A percentile compares a stretch with the other conserved stretches of the same genome.
phyloP scores from a whole-genome alignment of 2,113 vertebrate species.

The Prionailurus bengalensis region DNA sequence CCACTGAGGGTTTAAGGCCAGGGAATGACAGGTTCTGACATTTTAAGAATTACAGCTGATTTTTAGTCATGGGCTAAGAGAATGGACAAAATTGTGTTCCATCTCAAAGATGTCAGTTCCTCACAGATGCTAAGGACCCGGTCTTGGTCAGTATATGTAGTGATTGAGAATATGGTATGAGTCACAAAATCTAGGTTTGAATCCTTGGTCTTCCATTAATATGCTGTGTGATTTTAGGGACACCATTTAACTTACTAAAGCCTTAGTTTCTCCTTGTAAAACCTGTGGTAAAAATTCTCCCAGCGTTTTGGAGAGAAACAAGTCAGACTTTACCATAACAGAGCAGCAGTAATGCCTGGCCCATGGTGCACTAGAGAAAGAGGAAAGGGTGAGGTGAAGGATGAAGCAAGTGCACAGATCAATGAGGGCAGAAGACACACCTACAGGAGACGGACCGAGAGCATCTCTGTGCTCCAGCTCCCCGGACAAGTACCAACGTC shows the following conservation, averaged over 20 bases:
- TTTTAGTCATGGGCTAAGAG: neutral
- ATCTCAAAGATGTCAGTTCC: neutral
- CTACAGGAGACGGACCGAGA: neutral
- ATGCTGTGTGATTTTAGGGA: neutral
- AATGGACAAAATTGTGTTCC: neutral
- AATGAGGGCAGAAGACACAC: neutral
- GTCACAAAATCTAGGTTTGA: constrained; percentile 16
- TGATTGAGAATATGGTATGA: neutral
- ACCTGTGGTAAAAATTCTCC: neutral
- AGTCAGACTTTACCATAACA: neutral
- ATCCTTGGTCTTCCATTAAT: neutral
- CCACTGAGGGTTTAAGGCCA: neutral
- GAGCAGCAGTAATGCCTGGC: neutral
- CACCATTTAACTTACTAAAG: neutral
- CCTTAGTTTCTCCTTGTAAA: neutral
- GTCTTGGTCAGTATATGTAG: neutral
- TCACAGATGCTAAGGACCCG: neutral
- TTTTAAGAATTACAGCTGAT: neutral
- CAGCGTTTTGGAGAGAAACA: neutral
- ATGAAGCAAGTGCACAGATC: neutral
- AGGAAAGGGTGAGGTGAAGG: neutral
- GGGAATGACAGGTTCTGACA: neutral
- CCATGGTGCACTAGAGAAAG: neutral
- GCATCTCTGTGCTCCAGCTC: neutral
- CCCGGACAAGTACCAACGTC: neutral